Base-by-base conservation (phyloP, 53 echinoderm and acorn worm genomes). In the Apostichopus leukothele region DNA sequence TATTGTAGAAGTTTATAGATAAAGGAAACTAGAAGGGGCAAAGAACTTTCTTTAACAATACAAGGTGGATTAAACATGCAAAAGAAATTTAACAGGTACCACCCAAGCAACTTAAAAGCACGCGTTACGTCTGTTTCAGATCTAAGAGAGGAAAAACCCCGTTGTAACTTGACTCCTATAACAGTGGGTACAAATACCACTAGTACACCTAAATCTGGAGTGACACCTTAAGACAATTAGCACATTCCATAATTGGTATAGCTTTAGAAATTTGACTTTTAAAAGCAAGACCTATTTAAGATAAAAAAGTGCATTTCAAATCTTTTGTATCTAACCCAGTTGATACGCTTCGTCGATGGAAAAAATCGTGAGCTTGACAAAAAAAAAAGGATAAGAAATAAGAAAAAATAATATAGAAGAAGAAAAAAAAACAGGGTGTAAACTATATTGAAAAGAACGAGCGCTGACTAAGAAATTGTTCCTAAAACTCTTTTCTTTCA, bases 201-300 rank as follows among this genome's bases (percentile, higher is more conserved):
- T 55, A 9, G 55, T 55, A 68, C 16, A 68, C 68, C 14, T 6
- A 5, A 25, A 76, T 50, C 10, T 13, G 27, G 26, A 80, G 16
- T 80, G 20, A 80, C 80, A 80, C 80, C 80, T 80, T 1, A 57
- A 80, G 80, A 80, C 80, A 80, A 80, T 80, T 21, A 20, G 7
- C 23, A 55, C 9, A 59, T 55, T 80, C 52, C 80, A 54, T 80
- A 55, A 80, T 80, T 59, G 21, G 52, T n/a, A 80, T 22, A 80
- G 21, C 80, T 80, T 55, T 20, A 9, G 55, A 54, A 80, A 59
- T 21, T 80, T 68, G 14, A 18, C 5, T 68, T 68, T 68, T 8
- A 68, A 68, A 68, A 19, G 21, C 59, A 80, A 80, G 80, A 59
- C 80, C 80, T 80, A 22, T 14, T 68, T 68, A 21, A 53, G 80